phyloP scores from a whole-genome alignment of 30 jellyfish, hydroid and myxozoan species.

The Clytia hemisphaerica region DNA sequence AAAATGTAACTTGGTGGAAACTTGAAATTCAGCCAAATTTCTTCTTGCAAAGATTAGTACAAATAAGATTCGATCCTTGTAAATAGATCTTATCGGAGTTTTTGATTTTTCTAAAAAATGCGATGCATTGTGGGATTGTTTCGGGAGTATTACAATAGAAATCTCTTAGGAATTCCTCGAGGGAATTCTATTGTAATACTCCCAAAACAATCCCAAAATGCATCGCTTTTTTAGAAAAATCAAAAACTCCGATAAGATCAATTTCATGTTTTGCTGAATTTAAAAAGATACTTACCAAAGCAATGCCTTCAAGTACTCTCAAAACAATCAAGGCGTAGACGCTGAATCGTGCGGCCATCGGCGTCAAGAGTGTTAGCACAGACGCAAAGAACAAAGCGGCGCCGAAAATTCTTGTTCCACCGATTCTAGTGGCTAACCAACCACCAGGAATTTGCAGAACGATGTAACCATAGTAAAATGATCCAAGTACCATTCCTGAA shows the following conservation, averaged over 20 bases:
- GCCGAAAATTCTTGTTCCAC: constrained; percentile 99
- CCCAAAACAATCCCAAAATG: neutral
- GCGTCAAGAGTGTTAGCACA: constrained; percentile 87
- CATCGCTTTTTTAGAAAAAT: neutral
- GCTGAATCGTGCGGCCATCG: constrained; percentile 91
- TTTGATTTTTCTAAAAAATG: no score
- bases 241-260: neutral
- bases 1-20: no score
- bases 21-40: no score
- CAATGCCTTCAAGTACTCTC: constrained; percentile 95
- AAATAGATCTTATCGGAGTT: no score
- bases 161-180: neutral
- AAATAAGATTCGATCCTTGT: no score
- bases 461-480: constrained; percentile 95
- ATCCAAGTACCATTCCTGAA: constrained; percentile 95
- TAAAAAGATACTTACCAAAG: constrained; percentile 60
- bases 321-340: constrained; percentile 86
- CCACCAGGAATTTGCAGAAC: constrained; percentile 99
- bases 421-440: constrained; percentile 84
- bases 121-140: no score
- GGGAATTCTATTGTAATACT: neutral
- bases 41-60: no score
- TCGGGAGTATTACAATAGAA: neutral
- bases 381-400: constrained; percentile 86
- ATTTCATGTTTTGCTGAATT: neutral